A percentile compares a stretch with the other conserved stretches of the same genome.
phyloP scores from a whole-genome alignment of 2,888 invertebrate genomes.

The Syritta pipiens region DNA sequence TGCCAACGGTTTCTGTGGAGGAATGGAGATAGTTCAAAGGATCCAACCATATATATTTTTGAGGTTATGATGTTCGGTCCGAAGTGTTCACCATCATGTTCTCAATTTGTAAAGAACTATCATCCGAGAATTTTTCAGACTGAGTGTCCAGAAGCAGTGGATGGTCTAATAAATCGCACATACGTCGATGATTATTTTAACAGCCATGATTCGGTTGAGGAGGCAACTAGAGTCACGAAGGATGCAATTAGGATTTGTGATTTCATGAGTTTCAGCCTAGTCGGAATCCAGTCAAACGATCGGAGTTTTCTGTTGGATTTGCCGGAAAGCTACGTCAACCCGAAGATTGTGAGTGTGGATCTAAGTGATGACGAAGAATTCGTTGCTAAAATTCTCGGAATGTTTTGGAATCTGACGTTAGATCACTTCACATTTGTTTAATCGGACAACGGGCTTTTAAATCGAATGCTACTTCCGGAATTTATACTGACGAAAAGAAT shows the following conservation, averaged over 20 bases:
- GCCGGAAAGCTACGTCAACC: too few species aligned
- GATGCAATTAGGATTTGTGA: slow-evolving; percentile 6
- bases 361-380: too few species aligned
- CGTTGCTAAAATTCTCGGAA: slow-evolving; percentile 5
- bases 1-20: slow-evolving; percentile 37
- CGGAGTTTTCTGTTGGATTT: too few species aligned
- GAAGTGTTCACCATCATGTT: slow-evolving; percentile 35
- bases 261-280: background rate
- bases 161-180: slow-evolving; percentile 21
- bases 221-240: background rate
- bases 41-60: slow-evolving; percentile 41
- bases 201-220: background rate
- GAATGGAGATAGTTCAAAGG: slow-evolving; percentile 35
- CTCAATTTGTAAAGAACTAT: slow-evolving; percentile 53
- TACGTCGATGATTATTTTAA: slow-evolving; percentile 48
- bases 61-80: slow-evolving; percentile 62
- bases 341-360: too few species aligned
- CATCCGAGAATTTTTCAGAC: slow-evolving; percentile 9
- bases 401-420: slow-evolving; percentile 1
- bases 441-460: background rate
- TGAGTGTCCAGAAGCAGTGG: slow-evolving; percentile 25
- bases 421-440: background rate
- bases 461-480: background rate
- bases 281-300: background rate
- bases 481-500: background rate